phyloP scores from a whole-genome alignment of 2,797 vertebrate genomes.

The Falco columbarius region DNA sequence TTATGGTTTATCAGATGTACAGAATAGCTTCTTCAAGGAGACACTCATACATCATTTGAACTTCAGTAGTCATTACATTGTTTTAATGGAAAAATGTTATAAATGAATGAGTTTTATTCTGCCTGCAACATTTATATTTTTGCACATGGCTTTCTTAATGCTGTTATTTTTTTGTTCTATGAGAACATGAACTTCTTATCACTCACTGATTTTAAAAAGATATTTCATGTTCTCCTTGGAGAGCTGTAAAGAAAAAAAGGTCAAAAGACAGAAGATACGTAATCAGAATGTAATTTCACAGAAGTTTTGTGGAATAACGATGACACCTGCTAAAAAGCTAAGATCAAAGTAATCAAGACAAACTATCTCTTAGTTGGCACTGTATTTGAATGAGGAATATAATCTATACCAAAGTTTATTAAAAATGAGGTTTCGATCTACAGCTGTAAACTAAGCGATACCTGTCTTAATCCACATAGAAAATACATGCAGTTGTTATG shows the following conservation, averaged over 20 bases:
- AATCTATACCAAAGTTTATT: not conserved
- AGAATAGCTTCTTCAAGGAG: slow-evolving; percentile 75
- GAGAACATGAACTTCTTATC: slow-evolving; percentile 52
- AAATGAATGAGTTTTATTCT: slow-evolving; percentile 55
- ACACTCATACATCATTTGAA: slow-evolving; percentile 51
- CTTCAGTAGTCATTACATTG: slow-evolving; percentile 39
- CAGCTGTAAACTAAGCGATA: not conserved
- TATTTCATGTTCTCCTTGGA: slow-evolving; percentile 50
- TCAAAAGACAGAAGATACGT: not conserved
- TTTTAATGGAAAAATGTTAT: slow-evolving; percentile 70
- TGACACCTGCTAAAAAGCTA: not conserved
- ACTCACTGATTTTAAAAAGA: slow-evolving; percentile 41
- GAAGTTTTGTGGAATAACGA: not conserved
- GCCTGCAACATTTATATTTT: slow-evolving; percentile 13
- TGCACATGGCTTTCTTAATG: slow-evolving; percentile 26
- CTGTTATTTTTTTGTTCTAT: slow-evolving; percentile 50
- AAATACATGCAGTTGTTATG: not conserved
- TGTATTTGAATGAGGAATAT: not conserved
- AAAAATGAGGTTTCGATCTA: not conserved
- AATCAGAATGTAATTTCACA: not conserved
- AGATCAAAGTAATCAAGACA: not conserved
- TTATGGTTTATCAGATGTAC: slow-evolving; percentile 68
- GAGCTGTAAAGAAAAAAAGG: slow-evolving; percentile 7
- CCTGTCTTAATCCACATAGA: not conserved
- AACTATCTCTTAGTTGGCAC: not conserved